These are phyloP conservation scores for Thymallus thymallus DNA, from an alignment of 2,113 vertebrate genomes.

Conservation along the genomic window DNA sequence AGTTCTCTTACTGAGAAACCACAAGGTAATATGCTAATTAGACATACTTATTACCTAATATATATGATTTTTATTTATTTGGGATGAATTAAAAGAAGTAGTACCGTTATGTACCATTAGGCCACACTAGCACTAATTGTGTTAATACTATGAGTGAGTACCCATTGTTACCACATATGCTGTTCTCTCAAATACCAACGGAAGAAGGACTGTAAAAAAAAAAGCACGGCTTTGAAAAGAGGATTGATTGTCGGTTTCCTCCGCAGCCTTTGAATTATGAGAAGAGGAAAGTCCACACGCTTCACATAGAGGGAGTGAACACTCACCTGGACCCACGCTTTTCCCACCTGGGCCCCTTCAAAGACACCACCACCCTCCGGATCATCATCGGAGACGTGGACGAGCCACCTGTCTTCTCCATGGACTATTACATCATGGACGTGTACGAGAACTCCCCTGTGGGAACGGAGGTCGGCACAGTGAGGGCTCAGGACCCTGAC, in stretches of 20 bases:
- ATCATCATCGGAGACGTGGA: slow-evolving; percentile 94
- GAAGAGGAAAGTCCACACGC: slow-evolving; percentile 91
- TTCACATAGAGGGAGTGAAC: slow-evolving; percentile 94
- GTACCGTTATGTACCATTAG: too few relatives aligned
- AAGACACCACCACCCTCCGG: slow-evolving; percentile 88
- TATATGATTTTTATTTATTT: too few relatives aligned
- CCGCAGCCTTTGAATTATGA: slow-evolving; percentile 93
- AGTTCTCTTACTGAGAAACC: too few relatives aligned
- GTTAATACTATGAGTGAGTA: too few relatives aligned
- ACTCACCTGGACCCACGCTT: slow-evolving; percentile 91
- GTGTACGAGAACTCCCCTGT: slow-evolving; percentile 88
- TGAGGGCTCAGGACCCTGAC: slow-evolving; percentile 95
- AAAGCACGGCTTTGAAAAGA: slow-evolving; percentile 46
- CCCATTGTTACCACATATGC: slow-evolving; percentile 51
- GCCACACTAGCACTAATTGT: too few relatives aligned
- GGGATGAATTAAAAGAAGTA: too few relatives aligned
- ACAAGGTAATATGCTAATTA: too few relatives aligned
- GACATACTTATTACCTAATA: too few relatives aligned
- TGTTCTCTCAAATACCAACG: slow-evolving; percentile 63
- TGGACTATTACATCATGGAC: slow-evolving; percentile 92
- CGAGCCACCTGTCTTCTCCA: slow-evolving; percentile 88
- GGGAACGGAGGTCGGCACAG: slow-evolving; percentile 84
- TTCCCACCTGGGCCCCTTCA: slow-evolving; percentile 92
- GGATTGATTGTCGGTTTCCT: background rate
- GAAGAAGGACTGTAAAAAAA: too few relatives aligned